Evolutionary conservation across 37 sponge, comb jelly and placozoan genomes (phyloP), one percentile per base, ranked within the genome.

Genomic region (Axinella damicornis): DNA sequence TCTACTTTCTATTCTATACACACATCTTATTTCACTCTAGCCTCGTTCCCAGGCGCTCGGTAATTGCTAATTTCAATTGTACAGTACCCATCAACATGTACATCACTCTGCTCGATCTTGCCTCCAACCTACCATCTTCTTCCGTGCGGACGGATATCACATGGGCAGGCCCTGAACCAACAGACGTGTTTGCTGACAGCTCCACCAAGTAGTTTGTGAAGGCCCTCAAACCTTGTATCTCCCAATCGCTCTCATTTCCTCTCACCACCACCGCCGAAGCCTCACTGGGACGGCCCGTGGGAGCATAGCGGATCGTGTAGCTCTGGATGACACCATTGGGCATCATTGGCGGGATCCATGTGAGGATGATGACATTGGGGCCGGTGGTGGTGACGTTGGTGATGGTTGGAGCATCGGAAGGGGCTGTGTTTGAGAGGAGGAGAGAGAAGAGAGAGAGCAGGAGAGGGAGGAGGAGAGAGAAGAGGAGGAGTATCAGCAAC

Each of bases 301-400:
- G 68, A 2, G 27, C 14, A 57, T 39, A 39, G 61, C 34, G 32
- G 63, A 82, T 72, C 20, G 56, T 82, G 73, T 82, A 82, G 62
- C 27, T 17, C 19, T 32, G 58, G 72, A 82, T 61, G 71, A 14
- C 25, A 19, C 83, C 83, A 61, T 82, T 82, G 24, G 83, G 63
- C 1, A 27, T 2, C 9, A 24, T 27, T 21, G 83, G 83, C 28
- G 73, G 72, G 22, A 2, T 46, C 83, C 83, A 82, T 33, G 62
- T 57, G 27, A 82, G 35, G 27, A 30, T 12, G 5, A 71, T 18
- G n/a, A 17, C 11, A 15, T 14, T 67, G 68, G 68, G 33, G 32
- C 14, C 32, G 34, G 32, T 2, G 62, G 37, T 40, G 72, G 72
- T 12, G 72, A 71, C 24, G n/a, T 1, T 12, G 53, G 36, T 37